Base-by-base conservation (phyloP, 2,797 vertebrate species). In the Karalla daura region DNA sequence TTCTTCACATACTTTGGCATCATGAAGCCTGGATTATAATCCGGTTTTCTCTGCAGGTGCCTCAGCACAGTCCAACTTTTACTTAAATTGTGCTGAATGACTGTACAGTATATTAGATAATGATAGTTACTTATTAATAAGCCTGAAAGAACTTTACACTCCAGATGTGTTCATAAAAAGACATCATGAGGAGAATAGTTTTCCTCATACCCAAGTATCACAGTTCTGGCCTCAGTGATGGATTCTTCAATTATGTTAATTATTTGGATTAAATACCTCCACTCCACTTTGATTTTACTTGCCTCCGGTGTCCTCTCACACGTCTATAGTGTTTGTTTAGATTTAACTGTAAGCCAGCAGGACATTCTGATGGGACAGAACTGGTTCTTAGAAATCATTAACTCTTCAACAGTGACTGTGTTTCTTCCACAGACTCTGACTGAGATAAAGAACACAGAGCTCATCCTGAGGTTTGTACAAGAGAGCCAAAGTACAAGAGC, bases 1-100 rank as follows among this genome's bases (percentile, higher is more conserved):
- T 89, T 87, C 76, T 77, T 87, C 54, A 70, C 55, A 87, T 89
- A 47, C 62, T 86, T 70, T 58, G 60, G 62, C 55, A 61, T 35
- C 46, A 49, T 27, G 35, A 61, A 62, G 5, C 47, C 44, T n/a
- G 43, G 32, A 60, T 60, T 61, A 70, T 78, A 82, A 84, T 80
- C 78, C 63, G 9, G 63, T 74, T 51, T 70, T 80, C 65, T 61
- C 80, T 55, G 78, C 67, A 58, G 70, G 74, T 74, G 63, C 36
- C 53, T 50, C 14, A 47, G 28, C 25, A 7, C n/a, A 56, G 50
- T 68, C 23, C 67, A 62, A 27, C 12, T 37, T n/a, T n/a, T n/a
- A n/a, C n/a, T n/a, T n/a, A n/a, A n/a, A n/a, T n/a, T n/a, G n/a
- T n/a, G n/a, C n/a, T n/a, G n/a, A n/a, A n/a, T n/a, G n/a, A n/a